Percentiles rank a stretch among this genome's conserved stretches.
Conservation (phyloP, 2,113 vertebrate genomes). For the Oncorhynchus kisutch region DNA sequence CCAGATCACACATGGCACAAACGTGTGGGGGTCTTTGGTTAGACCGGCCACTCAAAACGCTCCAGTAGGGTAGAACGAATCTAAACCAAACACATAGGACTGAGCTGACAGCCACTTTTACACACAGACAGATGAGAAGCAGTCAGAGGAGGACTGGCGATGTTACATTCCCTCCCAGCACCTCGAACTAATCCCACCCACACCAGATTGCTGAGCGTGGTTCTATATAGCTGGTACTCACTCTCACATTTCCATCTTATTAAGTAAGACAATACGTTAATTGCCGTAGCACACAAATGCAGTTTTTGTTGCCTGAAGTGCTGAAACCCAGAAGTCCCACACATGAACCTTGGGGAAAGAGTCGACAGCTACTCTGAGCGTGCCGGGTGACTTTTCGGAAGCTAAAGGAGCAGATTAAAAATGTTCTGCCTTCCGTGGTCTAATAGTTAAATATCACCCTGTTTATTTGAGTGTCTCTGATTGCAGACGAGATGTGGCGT, state of each 20-base stretch:
- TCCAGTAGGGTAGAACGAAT: neutral
- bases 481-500: conserved; percentile 52
- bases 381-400: conserved; percentile 38
- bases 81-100: neutral
- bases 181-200: no score
- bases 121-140: neutral
- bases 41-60: neutral
- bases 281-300: conserved; percentile 53
- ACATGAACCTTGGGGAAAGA: conserved; percentile 29
- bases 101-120: neutral
- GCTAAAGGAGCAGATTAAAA: conserved; percentile 55
- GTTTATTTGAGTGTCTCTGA: conserved; percentile 65
- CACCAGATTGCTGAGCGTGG: neutral
- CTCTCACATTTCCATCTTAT: conserved; percentile 64
- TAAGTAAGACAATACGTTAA: conserved; percentile 70
- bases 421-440: conserved; percentile 49
- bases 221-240: conserved; percentile 45
- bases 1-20: neutral
- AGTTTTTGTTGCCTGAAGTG: conserved; percentile 39
- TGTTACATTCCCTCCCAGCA: no score
- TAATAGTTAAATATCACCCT: conserved; percentile 37
- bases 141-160: neutral
- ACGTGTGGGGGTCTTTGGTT: neutral
- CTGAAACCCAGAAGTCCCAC: conserved; percentile 29
- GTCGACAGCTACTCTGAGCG: conserved; percentile 43